Percentiles rank a stretch among this genome's conserved stretches.
Conservation (phyloP, 2,797 vertebrate genomes). For the Pristis pectinata region DNA sequence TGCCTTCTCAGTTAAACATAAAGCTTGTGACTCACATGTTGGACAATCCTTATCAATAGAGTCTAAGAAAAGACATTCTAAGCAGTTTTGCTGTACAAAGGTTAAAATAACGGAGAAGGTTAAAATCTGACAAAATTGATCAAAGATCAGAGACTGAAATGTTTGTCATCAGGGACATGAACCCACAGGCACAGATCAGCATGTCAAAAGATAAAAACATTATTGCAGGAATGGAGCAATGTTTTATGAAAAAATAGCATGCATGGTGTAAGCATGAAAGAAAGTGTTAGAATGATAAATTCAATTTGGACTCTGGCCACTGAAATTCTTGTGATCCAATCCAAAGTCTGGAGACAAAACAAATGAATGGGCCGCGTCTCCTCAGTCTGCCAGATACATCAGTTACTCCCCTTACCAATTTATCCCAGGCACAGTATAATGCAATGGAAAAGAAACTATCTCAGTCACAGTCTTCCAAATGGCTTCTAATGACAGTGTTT, state of each 20-base stretch:
- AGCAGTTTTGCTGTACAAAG: background rate
- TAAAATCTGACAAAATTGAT: conserved; percentile 1
- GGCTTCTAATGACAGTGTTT: background rate
- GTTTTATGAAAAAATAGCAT: background rate
- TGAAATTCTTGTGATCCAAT: background rate
- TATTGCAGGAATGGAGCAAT: background rate
- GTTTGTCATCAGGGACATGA: background rate
- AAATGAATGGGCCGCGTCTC: background rate
- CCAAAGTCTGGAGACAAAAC: conserved; percentile 18
- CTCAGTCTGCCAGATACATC: background rate
- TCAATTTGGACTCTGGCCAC: background rate
- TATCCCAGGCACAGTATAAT: background rate
- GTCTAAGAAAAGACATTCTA: background rate
- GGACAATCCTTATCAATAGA: background rate
- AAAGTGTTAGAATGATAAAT: background rate
- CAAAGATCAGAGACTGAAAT: background rate
- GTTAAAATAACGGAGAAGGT: background rate
- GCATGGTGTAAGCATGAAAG: background rate
- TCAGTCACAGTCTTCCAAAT: background rate
- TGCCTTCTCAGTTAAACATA: background rate
- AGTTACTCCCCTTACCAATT: background rate
- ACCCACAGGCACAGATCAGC: background rate
- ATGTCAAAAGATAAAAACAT: background rate
- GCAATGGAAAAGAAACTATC: background rate
- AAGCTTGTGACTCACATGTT: background rate